Conservation (phyloP, 2,113 vertebrate genomes). For the Phalacrocorax aristotelis region DNA sequence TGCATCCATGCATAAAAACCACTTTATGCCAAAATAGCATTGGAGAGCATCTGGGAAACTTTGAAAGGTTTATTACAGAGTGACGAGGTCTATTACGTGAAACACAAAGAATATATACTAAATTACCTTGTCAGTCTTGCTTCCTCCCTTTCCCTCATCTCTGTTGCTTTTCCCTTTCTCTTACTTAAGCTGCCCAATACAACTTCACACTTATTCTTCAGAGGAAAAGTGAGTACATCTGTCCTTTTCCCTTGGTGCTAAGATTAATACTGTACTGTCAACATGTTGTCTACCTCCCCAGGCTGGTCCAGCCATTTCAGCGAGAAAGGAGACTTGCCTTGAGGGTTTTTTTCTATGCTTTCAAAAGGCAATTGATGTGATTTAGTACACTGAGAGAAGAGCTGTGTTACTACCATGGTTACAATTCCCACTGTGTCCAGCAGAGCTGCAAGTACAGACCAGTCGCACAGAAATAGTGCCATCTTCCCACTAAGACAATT, state of each 20-base stretch:
- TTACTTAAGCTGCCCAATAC: neutral
- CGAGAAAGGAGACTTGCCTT: neutral
- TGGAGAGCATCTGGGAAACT: neutral
- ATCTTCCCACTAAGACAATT: neutral
- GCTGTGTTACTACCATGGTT: neutral
- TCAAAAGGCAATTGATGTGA: neutral
- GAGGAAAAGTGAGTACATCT: neutral
- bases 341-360: neutral
- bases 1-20: neutral
- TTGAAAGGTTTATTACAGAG: neutral
- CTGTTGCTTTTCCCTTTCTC: neutral
- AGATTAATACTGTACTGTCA: slow-evolving; percentile 4
- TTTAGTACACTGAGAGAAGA: neutral
- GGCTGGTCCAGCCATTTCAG: neutral
- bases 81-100: neutral
- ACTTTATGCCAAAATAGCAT: neutral
- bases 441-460: neutral
- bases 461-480: neutral
- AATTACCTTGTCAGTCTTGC: neutral
- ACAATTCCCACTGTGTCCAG: neutral
- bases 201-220: neutral
- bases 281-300: neutral
- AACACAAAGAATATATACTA: neutral
- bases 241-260: neutral
- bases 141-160: neutral